Base-by-base conservation (phyloP, 1,140 invertebrate species). In the Solen grandis region DNA sequence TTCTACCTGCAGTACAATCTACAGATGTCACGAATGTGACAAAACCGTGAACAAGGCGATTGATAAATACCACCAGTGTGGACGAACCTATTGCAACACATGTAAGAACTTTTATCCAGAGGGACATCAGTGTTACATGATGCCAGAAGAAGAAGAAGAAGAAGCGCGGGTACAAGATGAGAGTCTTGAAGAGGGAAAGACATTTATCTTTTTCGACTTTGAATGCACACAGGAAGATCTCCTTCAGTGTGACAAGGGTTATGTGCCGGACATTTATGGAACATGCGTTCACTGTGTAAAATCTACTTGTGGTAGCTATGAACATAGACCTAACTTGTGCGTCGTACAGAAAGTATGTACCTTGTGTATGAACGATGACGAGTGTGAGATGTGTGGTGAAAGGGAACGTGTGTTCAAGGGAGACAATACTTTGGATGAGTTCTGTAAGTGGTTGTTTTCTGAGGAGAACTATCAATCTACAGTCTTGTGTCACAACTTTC, bases 381-480 rank as follows among this genome's bases (percentile, higher is more conserved):
- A 66, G 41, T 65, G 60, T 10, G 16, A 52, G 35, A 14, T 25
- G 19, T 81, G 78, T 59, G 62, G 70, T n/a, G 38, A 66, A 50
- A 73, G 68, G 29, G 69, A 81, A 62, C 29, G 35, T 13, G 38
- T 81, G 25, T 74, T 74, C 55, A 33, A n/a, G 57, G 78, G 78
- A 22, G 27, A 2, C 2, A 19, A 55, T 19, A 72, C 52, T 22
- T 13, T 57, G 29, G 33, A 83, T 25, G 54, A 68, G 22, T 84
- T 84, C 33, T 84, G 82, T 50, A 54, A 59, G 25, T 81, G 77
- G 73, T 50, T 83, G 25, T 80, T 80, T 65, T 80, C 82, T 14
- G 70, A 75, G 54, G 63, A 72, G 52, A 76, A 84, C 38, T 46
- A 55, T 29, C 63, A 52, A 14, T 36, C 69, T 31, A 79, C 55